Conservation (phyloP, 2,888 invertebrate species). For the Acronicta psi region DNA sequence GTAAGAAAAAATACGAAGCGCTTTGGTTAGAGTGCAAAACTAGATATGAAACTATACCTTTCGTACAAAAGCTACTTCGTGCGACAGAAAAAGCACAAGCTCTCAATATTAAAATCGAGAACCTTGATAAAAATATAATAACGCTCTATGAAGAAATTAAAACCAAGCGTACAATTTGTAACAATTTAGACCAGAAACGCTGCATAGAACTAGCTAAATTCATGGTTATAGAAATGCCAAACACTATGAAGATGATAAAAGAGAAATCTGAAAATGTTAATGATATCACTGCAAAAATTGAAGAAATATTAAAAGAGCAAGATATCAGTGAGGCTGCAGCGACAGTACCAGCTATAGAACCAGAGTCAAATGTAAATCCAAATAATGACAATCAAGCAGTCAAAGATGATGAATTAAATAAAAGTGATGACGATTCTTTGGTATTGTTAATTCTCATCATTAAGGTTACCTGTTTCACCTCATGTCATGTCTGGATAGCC, state of each 20-base stretch:
- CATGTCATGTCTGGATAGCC: too few species aligned
- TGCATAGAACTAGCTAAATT: conserved; percentile 73
- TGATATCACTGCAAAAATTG: conserved; percentile 58
- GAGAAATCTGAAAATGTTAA: conserved; percentile 60
- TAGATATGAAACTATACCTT: conserved; percentile 76
- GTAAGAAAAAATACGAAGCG: conserved; percentile 75
- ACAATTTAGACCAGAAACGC: conserved; percentile 62
- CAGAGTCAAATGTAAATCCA: conserved; percentile 10
- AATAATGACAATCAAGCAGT: conserved; percentile 13
- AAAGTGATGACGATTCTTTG: conserved; percentile 46
- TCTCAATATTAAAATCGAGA: conserved; percentile 60
- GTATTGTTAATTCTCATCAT: conserved; percentile 18
- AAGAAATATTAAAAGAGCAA: conserved; percentile 34
- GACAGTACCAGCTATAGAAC: conserved; percentile 10
- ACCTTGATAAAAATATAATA: conserved; percentile 61
- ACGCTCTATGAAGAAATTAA: conserved; percentile 61
- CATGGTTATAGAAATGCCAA: conserved; percentile 68
- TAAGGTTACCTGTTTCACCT: too few species aligned
- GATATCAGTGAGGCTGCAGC: conserved; percentile 20
- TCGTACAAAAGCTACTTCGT: conserved; percentile 69
- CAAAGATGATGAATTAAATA: conserved; percentile 19
- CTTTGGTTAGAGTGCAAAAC: conserved; percentile 73
- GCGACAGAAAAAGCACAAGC: conserved; percentile 57
- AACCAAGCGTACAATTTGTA: conserved; percentile 58
- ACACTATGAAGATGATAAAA: conserved; percentile 57